phyloP scores from a whole-genome alignment of 1,140 invertebrate species.

The Trachymyrmex cornetzi region DNA sequence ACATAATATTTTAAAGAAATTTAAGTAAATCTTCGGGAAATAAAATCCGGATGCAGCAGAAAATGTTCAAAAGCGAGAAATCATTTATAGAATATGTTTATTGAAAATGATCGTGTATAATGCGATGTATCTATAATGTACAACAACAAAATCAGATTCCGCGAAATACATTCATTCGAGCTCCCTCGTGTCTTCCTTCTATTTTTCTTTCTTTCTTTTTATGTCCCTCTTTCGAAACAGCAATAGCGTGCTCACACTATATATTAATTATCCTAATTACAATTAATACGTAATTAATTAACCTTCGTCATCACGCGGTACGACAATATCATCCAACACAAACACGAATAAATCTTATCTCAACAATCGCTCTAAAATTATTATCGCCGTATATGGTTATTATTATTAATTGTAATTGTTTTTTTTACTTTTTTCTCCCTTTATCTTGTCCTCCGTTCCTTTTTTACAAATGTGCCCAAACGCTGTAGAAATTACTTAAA shows the following conservation, averaged over 20 bases:
- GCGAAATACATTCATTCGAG: conserved; percentile 72
- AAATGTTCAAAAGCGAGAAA: background rate
- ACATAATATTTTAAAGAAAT: conserved; percentile 2
- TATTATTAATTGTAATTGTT: conserved; percentile 26
- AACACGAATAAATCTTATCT: conserved; percentile 65
- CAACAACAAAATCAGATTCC: conserved; percentile 74
- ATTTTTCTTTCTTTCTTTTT: background rate
- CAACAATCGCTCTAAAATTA: conserved; percentile 67
- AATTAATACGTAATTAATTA: conserved; percentile 57
- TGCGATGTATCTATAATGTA: conserved; percentile 76
- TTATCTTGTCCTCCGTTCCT: background rate
- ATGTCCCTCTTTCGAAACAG: conserved; percentile 23
- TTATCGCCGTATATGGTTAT: conserved; percentile 65
- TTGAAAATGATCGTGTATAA: conserved; percentile 79
- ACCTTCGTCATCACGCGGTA: conserved; percentile 40
- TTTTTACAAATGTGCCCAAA: conserved; percentile 65
- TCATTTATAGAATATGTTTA: conserved; percentile 78
- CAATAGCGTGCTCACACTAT: conserved; percentile 41
- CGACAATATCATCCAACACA: conserved; percentile 63
- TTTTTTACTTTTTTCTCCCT: conserved; percentile 17
- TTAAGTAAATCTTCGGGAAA: background rate
- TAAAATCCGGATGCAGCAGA: background rate
- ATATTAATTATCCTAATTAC: conserved; percentile 54
- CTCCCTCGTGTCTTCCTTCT: conserved; percentile 36
- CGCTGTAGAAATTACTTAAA: conserved; percentile 66